A percentile compares a stretch with the other conserved stretches of the same genome.
Conservation (phyloP, 2,888 invertebrate species). For the Caenorhabditis uteleia region DNA sequence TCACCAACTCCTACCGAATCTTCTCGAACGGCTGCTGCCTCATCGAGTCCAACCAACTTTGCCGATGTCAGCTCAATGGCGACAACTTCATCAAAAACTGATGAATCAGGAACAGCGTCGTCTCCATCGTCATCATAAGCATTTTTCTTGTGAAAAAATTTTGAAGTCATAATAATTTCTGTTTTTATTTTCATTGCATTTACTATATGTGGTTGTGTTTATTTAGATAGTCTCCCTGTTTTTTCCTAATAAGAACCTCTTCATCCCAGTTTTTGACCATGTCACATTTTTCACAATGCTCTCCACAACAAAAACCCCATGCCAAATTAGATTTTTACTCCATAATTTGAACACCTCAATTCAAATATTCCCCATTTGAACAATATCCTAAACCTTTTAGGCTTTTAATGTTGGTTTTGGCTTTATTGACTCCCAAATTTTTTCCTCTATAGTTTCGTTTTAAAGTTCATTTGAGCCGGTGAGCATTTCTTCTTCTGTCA, state of each 20-base stretch:
- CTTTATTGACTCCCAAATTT: conserved; percentile 18
- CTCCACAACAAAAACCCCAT: no score
- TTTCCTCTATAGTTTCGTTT: conserved; percentile 22
- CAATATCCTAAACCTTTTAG: not conserved
- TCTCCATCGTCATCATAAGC: not conserved
- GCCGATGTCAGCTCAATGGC: conserved; percentile 33
- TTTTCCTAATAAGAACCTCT: no score
- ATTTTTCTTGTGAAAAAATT: no score
- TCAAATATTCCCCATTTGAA: not conserved
- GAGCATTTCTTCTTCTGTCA: conserved; percentile 23
- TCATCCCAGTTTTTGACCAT: no score
- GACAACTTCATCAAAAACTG: not conserved
- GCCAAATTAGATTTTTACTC: no score
- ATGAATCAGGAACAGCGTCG: not conserved
- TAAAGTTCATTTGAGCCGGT: conserved; percentile 36
- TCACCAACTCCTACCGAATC: conserved; percentile 4
- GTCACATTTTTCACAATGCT: no score
- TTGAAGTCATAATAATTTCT: no score
- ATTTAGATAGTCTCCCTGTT: no score
- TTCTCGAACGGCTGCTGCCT: conserved; percentile 2
- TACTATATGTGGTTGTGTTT: no score
- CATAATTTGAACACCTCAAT: conserved; percentile 13
- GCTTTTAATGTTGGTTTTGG: conserved; percentile 13
- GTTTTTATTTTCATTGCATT: no score
- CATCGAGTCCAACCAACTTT: conserved; percentile 16